Evolutionary conservation across 1,140 invertebrate genomes (phyloP).

Genomic region (Panagrolaimus sp.): DNA sequence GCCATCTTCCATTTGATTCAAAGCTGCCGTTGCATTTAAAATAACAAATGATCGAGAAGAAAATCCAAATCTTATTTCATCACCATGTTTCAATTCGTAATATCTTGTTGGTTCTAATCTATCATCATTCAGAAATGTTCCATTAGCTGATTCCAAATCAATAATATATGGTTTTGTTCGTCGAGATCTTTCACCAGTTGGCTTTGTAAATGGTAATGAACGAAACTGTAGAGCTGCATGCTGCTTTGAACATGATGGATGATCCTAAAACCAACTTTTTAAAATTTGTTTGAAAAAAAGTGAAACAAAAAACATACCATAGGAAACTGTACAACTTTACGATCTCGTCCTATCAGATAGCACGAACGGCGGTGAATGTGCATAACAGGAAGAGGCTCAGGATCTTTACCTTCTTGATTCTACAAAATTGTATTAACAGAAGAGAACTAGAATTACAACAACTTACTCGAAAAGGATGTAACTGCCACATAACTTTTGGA

Average conservation of each 20-base stretch:
- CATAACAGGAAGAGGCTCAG: constrained; percentile 71
- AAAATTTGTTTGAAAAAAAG: no score
- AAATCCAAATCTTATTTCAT: constrained; percentile 13
- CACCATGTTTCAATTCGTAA: constrained; percentile 69
- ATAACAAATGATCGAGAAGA: constrained; percentile 11
- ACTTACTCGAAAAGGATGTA: constrained; percentile 84
- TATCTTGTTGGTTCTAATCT: constrained; percentile 80
- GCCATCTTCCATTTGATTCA: not conserved
- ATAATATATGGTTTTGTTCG: constrained; percentile 83
- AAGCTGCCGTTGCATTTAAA: not conserved
- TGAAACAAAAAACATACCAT: constrained; percentile 63
- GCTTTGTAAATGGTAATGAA: constrained; percentile 72
- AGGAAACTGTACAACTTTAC: constrained; percentile 87
- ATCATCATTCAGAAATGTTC: constrained; percentile 88
- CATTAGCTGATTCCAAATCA: constrained; percentile 92
- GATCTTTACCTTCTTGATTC: constrained; percentile 69
- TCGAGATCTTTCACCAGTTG: constrained; percentile 64
- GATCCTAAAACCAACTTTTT: constrained; percentile 68
- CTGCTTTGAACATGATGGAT: constrained; percentile 96
- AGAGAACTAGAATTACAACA: constrained; percentile 17
- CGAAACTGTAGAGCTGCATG: constrained; percentile 94
- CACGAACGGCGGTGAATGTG: constrained; percentile 92
- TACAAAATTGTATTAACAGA: constrained; percentile 17
- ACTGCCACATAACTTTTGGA: constrained; percentile 83
- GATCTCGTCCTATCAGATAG: constrained; percentile 84